Conservation (phyloP, 37 sponge, comb jelly and placozoan species). For the Halichondria panicea region DNA sequence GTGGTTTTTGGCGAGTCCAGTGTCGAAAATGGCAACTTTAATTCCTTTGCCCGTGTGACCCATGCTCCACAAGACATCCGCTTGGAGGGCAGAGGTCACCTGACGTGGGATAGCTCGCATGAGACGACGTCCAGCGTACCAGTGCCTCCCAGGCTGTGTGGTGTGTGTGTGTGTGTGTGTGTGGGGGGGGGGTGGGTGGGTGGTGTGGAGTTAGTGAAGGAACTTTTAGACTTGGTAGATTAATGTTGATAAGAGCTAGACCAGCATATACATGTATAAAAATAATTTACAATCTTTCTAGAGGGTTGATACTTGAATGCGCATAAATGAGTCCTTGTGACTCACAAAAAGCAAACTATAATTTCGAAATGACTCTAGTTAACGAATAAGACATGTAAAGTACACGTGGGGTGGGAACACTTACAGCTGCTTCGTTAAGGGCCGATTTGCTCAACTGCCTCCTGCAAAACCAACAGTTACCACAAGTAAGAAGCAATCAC, state of each 20-base stretch:
- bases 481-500: too few species aligned
- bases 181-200: not conserved
- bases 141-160: slow-evolving; percentile 65
- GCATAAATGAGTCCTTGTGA: too few species aligned
- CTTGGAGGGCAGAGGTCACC: slow-evolving; percentile 92
- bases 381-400: not conserved
- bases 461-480: too few species aligned
- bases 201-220: not conserved
- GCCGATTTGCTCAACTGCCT: not conserved
- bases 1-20: slow-evolving; percentile 88
- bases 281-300: not conserved
- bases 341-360: too few species aligned
- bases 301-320: not conserved
- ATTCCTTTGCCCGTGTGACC: slow-evolving; percentile 76
- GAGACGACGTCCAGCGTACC: slow-evolving; percentile 81
- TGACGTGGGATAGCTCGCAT: slow-evolving; percentile 87
- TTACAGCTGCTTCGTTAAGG: slow-evolving; percentile 12
- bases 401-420: not conserved
- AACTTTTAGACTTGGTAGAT: not conserved
- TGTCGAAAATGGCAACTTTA: slow-evolving; percentile 96
- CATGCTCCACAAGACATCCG: slow-evolving; percentile 88
- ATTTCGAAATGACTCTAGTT: too few species aligned
- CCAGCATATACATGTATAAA: not conserved
- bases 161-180: not conserved
- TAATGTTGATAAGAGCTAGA: not conserved